Evolutionary conservation across 2,888 invertebrate genomes (phyloP).

Genomic region (Tineola bisselliella): DNA sequence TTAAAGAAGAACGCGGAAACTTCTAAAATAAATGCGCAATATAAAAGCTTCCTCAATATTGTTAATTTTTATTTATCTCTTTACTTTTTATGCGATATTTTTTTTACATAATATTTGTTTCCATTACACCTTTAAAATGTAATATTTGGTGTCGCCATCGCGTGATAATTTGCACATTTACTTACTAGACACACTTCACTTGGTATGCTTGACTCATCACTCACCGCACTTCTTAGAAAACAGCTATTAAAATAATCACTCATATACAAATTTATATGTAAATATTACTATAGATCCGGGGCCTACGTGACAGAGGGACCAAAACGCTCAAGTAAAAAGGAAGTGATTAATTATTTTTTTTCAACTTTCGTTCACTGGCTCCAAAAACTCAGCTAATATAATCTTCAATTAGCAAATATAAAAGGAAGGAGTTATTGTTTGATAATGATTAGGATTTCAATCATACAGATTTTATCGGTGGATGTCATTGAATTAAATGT

Average conservation of each 20-base stretch:
- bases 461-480: too few relatives aligned
- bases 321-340: too few relatives aligned
- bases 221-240: background rate
- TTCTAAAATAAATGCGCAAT: background rate
- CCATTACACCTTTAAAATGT: background rate
- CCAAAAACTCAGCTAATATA: too few relatives aligned
- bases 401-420: too few relatives aligned
- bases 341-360: too few relatives aligned
- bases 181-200: background rate
- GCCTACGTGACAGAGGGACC: too few relatives aligned
- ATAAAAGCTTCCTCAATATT: background rate
- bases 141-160: background rate
- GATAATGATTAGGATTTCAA: too few relatives aligned
- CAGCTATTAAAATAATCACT: background rate
- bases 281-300: background rate
- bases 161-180: background rate
- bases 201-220: background rate
- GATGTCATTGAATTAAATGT: too few relatives aligned
- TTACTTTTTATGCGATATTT: background rate
- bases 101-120: background rate
- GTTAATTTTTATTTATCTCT: background rate
- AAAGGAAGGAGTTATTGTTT: too few relatives aligned
- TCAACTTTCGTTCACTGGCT: too few relatives aligned
- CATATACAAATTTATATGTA: background rate
- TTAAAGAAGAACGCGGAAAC: background rate